Evolutionary conservation across 2,888 invertebrate species (phyloP), one percentile per base, ranked within the genome.

Genomic region (Mesorhabditis sp.): DNA sequence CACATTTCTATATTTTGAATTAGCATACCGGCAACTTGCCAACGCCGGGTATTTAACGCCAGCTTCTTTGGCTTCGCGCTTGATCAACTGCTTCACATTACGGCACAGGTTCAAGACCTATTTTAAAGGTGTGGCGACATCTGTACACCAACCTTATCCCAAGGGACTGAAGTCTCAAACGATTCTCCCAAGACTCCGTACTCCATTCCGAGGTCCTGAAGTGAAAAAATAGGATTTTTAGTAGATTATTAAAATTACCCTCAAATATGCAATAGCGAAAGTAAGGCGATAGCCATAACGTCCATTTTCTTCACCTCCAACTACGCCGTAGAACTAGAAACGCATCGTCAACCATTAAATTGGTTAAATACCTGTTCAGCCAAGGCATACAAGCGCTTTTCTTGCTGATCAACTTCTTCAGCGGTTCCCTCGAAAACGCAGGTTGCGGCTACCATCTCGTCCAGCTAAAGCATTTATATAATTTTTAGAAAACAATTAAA

Each of bases 131-230:
- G 13, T 65, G 2, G 10, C 13, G 44, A 43, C 13, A 28, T 68
- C 28, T 68, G 42, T 41, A 68, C 65, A 42, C 45, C 28, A 28
- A 78, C 77, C 63, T 77, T 77, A 50, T 80, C 80, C 97, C 97
- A 98, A 2, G 97, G 92, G 3, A 95, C 95, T 0, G 97, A 97
- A 0, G 98, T 98, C 88, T 98, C 97, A 88, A 98, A 98, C 0
- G 96, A 96, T 87, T 98, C 97, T 0, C 95, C 92, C 3, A 96
- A 91, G 28, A 95, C 90, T 77, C 91, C 90, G 86, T 92, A 93
- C 69, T 93, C 92, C 76, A 97, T 89, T 0, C 92, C 96, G 67
- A 96, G 88, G 86, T 98, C 97, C 93, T 94, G 87, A 5, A 87
- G 28, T 28, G 28, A 28, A 28, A 28, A 87, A 13, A 41, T 28